Evolutionary conservation across 2,113 vertebrate genomes (phyloP), one percentile per base, ranked within the genome.

Genomic region (Leucopsar rothschildi): DNA sequence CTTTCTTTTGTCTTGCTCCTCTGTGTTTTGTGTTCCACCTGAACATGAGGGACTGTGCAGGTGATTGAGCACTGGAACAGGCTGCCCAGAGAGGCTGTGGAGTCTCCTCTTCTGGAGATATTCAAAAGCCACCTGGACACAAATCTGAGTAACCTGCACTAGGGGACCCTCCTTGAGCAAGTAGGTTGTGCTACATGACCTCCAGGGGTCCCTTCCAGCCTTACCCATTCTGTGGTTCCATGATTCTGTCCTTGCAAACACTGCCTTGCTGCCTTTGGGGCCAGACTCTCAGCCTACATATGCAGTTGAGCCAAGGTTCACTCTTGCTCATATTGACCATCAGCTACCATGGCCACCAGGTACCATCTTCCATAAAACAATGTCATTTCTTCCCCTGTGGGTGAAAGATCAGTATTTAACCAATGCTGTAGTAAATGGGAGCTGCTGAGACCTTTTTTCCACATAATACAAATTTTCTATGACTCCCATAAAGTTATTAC

Each of bases 301-400:
- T 1, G 3, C 37, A 40, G 8, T 13, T 1, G 0, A 53, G 29
- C 17, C n/a, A 60, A 71, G 37, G 7, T 53, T 55, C 42, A 11
- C 10, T 71, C 22, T 70, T 55, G 9, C 42, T 71, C 68, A 10
- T 27, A 50, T 76, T 85, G 61, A 60, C 53, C 5, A 22, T n/a
- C 66, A 69, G 15, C 60, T 75, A 21, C 57, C n/a, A 23, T 23
- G 52, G 9, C 19, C 24, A 27, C 9, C 19, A 35, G 24, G 16
- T 20, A 6, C 55, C 5, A 66, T 69, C 35, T 87, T 87, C 55
- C 33, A 23, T 55, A 44, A 83, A 70, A 12, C 9, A 90, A 49
- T 0, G 1, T 12, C 11, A n/a, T 66, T 83, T 52, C 59, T 33
- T 59, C 14, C 45, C 15, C 27, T 55, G 22, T 25, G 68, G 33